phyloP scores from a whole-genome alignment of 2,888 invertebrate genomes.

The Ceriagrion tenellum region DNA sequence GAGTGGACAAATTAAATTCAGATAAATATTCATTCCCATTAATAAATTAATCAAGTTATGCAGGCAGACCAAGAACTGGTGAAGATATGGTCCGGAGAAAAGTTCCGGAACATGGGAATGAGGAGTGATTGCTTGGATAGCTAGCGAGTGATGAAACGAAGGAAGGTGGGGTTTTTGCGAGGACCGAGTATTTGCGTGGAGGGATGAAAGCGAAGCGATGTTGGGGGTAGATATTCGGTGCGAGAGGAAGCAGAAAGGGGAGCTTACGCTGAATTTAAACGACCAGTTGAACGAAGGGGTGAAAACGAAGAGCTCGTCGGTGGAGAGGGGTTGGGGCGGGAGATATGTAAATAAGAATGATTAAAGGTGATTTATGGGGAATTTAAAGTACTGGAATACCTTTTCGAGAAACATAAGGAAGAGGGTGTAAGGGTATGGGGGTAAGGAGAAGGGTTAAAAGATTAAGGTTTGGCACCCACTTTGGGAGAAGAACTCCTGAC shows the following conservation, averaged over 20 bases:
- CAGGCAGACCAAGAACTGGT: no score
- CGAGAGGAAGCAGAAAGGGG: background rate
- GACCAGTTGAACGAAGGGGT: background rate
- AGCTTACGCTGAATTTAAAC: background rate
- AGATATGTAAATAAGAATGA: constrained; percentile 60
- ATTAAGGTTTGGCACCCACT: no score
- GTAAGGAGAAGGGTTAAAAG: no score
- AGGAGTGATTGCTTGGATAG: background rate
- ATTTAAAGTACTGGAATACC: constrained; percentile 40
- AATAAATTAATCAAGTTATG: no score
- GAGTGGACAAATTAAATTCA: no score
- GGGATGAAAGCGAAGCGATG: background rate
- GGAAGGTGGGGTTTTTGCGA: no score
- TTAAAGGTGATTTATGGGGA: constrained; percentile 30
- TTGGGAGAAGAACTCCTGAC: no score
- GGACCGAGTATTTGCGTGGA: background rate
- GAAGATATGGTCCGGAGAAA: background rate
- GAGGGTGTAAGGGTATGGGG: background rate
- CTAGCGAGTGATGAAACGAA: background rate
- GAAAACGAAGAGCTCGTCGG: background rate
- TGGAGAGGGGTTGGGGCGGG: background rate
- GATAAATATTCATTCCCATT: no score
- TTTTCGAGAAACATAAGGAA: background rate
- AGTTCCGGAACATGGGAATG: background rate
- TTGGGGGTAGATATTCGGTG: background rate